Evolutionary conservation across 2,888 invertebrate species (phyloP).

Genomic region (Synanthedon formicaeformis): DNA sequence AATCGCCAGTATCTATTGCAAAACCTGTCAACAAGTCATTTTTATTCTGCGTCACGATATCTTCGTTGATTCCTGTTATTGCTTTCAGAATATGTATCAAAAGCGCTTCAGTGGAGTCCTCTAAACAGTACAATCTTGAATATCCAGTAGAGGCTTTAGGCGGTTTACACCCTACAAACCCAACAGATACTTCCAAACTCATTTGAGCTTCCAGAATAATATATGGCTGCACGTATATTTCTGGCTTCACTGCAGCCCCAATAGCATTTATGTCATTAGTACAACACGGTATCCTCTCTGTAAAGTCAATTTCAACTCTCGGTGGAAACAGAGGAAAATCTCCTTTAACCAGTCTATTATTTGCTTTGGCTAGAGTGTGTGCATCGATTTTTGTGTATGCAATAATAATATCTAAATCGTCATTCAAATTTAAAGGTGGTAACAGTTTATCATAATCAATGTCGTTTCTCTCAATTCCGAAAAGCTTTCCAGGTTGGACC

Average conservation of each 20-base stretch:
- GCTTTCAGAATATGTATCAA: conserved; percentile 21
- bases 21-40: conserved; percentile 42
- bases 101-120: conserved; percentile 15
- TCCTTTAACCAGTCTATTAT: conserved; percentile 31
- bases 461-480: conserved; percentile 38
- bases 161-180: conserved; percentile 45
- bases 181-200: conserved; percentile 45
- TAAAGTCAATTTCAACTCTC: conserved; percentile 9
- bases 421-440: conserved; percentile 11
- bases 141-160: conserved; percentile 18
- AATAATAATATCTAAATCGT: conserved; percentile 33
- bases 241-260: conserved; percentile 18
- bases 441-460: conserved; percentile 18
- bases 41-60: conserved; percentile 11
- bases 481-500: conserved; percentile 17
- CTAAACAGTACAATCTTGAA: conserved; percentile 39
- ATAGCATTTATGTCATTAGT: conserved; percentile 52
- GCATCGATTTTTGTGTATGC: conserved; percentile 45
- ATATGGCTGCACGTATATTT: conserved; percentile 26
- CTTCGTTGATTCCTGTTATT: conserved; percentile 35
- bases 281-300: conserved; percentile 32
- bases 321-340: conserved; percentile 48
- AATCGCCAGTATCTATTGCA: conserved; percentile 39
- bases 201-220: conserved; percentile 45
- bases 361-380: conserved; percentile 25